Conservation (phyloP, 2,113 vertebrate species). For the Mobula birostris region DNA sequence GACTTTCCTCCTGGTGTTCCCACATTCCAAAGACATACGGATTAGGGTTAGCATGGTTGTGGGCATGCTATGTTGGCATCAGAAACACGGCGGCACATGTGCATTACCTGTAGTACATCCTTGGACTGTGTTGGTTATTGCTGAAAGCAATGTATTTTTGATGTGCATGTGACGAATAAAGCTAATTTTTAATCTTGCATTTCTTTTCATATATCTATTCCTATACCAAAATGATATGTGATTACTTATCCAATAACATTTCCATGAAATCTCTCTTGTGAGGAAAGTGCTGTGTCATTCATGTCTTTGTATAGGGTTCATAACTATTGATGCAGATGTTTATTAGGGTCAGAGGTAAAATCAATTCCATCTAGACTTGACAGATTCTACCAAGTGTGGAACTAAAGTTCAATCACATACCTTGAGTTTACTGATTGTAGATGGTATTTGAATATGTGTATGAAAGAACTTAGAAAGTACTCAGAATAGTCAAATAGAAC, state of each 20-base stretch:
- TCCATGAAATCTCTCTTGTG: neutral
- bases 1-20: too few species aligned
- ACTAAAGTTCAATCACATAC: neutral
- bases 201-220: too few species aligned
- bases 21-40: too few species aligned
- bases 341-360: neutral
- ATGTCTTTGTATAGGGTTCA: neutral
- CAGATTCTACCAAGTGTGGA: neutral
- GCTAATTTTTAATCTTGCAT: too few species aligned
- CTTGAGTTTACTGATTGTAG: neutral
- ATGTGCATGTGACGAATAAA: too few species aligned
- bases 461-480: neutral
- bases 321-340: neutral
- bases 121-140: too few species aligned
- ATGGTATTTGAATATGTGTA: neutral
- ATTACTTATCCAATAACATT: neutral
- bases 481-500: neutral
- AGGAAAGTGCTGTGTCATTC: neutral
- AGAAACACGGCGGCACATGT: too few species aligned
- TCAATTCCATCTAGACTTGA: neutral
- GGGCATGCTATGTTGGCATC: too few species aligned
- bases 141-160: too few species aligned
- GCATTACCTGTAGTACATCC: too few species aligned
- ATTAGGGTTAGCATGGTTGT: too few species aligned
- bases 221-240: neutral